A percentile compares a stretch with the other conserved stretches of the same genome.
These are phyloP conservation scores for Chaitophorus viminalis DNA, from an alignment of 2,888 invertebrate genomes.

Conservation along the genomic window DNA sequence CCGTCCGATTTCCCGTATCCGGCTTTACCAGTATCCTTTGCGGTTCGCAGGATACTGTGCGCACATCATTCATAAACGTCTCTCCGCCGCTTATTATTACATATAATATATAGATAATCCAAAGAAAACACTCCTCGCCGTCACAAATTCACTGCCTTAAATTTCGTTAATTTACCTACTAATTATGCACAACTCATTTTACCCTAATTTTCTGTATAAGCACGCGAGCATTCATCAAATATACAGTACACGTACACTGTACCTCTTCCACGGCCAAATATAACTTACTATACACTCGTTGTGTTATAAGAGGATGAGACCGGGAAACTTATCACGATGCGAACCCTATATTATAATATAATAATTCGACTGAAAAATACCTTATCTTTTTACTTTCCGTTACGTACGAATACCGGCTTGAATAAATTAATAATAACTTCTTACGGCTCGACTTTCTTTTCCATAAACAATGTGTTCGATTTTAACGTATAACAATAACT, in stretches of 20 bases:
- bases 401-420: background rate
- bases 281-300: background rate
- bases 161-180: background rate
- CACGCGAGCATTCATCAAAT: constrained; percentile 12
- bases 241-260: background rate
- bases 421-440: background rate
- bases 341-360: background rate
- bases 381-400: background rate
- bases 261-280: background rate
- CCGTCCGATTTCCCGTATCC: constrained; percentile 50
- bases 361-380: no score
- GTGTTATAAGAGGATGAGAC: background rate
- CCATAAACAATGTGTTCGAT: no score
- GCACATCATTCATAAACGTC: constrained; percentile 53
- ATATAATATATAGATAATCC: background rate
- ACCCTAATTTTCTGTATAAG: constrained; percentile 8
- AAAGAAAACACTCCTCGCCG: background rate
- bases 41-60: constrained; percentile 7
- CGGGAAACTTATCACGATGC: background rate
- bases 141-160: background rate
- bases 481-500: no score
- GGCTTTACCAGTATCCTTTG: constrained; percentile 32
- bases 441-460: no score
- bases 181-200: constrained; percentile 44
- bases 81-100: background rate